phyloP scores from a whole-genome alignment of 2,113 vertebrate genomes.

The Amphiprion ocellaris region DNA sequence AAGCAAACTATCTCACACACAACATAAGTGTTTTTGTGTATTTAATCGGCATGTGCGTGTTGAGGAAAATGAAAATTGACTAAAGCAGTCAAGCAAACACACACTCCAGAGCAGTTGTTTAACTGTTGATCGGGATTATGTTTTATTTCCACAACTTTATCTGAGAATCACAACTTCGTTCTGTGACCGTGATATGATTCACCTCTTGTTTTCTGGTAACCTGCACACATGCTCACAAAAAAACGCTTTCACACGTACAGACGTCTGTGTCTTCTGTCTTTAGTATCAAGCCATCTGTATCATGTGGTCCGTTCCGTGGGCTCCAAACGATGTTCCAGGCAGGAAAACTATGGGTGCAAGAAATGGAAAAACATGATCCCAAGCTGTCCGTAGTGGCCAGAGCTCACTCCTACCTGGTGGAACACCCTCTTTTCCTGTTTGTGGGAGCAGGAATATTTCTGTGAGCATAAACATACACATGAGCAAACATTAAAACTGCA shows the following conservation, averaged over 20 bases:
- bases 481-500: background rate
- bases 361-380: conserved; percentile 81
- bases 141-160: no score
- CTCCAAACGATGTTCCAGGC: conserved; percentile 88
- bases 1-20: no score
- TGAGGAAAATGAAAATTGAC: no score
- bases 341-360: conserved; percentile 84
- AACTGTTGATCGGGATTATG: no score
- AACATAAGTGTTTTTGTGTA: no score
- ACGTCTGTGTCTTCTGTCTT: background rate
- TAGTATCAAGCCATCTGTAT: conserved; percentile 88
- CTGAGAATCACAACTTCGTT: no score
- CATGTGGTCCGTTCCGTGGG: conserved; percentile 90
- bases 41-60: no score
- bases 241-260: background rate
- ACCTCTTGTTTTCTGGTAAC: background rate
- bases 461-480: conserved; percentile 83
- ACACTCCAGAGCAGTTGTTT: no score
- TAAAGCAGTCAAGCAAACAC: no score
- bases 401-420: conserved; percentile 86
- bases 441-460: conserved; percentile 84
- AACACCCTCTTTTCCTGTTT: conserved; percentile 90
- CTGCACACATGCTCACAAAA: background rate
- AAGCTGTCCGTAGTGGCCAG: conserved; percentile 84
- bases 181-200: no score